Percentiles rank a stretch among this genome's conserved stretches.
Conservation (phyloP, 2,797 vertebrate genomes). For the Xyrichtys novacula region DNA sequence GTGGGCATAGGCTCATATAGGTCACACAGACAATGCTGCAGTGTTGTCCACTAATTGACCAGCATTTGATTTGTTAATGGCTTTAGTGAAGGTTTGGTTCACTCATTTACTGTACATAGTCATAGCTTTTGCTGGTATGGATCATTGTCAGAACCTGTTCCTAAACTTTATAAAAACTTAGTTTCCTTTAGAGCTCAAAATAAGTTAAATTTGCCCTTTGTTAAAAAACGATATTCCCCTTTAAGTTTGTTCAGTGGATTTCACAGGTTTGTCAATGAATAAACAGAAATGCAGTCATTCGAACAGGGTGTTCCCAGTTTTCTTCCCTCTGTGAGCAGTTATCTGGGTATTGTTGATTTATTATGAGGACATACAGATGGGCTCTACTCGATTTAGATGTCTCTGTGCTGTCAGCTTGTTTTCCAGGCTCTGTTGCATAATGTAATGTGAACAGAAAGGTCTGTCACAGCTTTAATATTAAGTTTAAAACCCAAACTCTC, state of each 20-base stretch:
- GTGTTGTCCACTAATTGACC: slow-evolving; percentile 33
- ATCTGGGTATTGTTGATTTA: background rate
- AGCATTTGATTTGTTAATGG: background rate
- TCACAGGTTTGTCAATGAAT: background rate
- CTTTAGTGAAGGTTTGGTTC: slow-evolving; percentile 10
- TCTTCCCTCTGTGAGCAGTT: background rate
- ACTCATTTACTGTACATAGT: slow-evolving; percentile 10
- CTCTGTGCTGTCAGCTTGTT: background rate
- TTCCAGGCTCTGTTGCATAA: background rate
- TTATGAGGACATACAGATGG: background rate
- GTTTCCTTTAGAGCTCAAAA: background rate
- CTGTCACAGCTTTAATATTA: background rate
- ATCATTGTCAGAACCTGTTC: background rate
- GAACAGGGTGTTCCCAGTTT: background rate
- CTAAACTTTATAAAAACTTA: background rate
- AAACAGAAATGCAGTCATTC: background rate
- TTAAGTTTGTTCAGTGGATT: background rate
- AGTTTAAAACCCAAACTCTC: background rate
- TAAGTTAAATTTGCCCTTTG: background rate
- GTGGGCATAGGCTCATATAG: slow-evolving; percentile 24
- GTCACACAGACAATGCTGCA: slow-evolving; percentile 48
- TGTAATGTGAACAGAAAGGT: background rate
- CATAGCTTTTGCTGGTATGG: background rate
- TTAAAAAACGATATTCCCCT: too few relatives aligned
- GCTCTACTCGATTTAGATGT: background rate